Percentiles rank a stretch among this genome's conserved stretches.
Evolutionary conservation across 2,113 vertebrate species (phyloP).

Genomic region (Theristicus caerulescens): DNA sequence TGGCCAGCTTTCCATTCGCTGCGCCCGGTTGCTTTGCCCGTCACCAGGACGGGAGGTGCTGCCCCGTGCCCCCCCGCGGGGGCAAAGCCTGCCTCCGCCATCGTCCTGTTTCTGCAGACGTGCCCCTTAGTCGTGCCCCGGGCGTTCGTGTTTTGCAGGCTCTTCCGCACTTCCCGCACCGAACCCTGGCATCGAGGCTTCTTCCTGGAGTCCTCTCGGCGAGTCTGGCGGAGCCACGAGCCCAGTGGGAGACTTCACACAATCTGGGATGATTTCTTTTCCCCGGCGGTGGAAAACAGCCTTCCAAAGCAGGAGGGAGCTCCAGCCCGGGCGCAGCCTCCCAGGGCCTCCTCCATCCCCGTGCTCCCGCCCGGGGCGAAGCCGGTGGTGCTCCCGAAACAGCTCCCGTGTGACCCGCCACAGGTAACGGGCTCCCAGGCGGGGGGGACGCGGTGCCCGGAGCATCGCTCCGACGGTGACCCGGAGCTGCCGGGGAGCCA

Average conservation of each 20-base stretch:
- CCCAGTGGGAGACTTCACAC: background rate
- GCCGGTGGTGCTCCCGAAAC: background rate
- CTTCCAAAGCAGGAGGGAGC: background rate
- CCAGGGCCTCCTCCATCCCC: background rate
- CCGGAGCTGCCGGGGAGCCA: rapidly evolving
- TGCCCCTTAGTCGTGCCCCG: too few relatives aligned
- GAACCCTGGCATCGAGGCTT: background rate
- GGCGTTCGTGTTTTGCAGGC: rapidly evolving
- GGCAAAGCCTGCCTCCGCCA: background rate
- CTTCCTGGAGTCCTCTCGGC: background rate
- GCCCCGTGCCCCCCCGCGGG: rapidly evolving
- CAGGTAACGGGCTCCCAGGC: background rate
- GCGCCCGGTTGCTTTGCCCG: background rate
- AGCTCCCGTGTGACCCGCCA: too few relatives aligned
- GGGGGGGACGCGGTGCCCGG: rapidly evolving
- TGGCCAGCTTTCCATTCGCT: background rate
- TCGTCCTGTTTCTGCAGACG: background rate
- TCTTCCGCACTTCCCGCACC: background rate
- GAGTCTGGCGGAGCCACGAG: background rate
- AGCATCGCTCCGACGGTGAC: rapidly evolving
- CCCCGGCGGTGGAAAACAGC: background rate
- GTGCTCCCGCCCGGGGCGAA: background rate
- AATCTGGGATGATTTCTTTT: background rate
- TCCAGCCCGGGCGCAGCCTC: background rate
- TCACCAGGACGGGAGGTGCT: rapidly evolving